Percentiles rank a stretch among this genome's conserved stretches.
phyloP scores from a whole-genome alignment of 2,888 invertebrate species.

The Pollenia griseotomentosa region DNA sequence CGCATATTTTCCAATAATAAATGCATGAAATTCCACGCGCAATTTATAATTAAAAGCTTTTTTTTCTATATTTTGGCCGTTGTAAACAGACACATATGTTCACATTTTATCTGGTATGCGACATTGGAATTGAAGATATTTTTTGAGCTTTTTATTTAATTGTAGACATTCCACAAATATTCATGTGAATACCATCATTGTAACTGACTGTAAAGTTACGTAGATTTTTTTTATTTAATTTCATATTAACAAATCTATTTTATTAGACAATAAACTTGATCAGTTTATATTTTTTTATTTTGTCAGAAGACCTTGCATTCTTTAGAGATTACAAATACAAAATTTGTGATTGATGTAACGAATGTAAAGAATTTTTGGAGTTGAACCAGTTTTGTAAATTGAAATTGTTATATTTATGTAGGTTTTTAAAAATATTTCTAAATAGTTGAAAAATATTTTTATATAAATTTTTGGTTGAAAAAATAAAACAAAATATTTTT shows the following conservation, averaged over 20 bases:
- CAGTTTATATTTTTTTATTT: slow-evolving; percentile 30
- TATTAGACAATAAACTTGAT: slow-evolving; percentile 50
- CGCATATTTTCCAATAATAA: too few relatives aligned
- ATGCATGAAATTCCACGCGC: too few relatives aligned
- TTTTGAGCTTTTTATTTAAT: slow-evolving; percentile 16
- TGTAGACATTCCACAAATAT: slow-evolving; percentile 22
- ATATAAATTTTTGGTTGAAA: too few relatives aligned
- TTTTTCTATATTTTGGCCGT: neutral
- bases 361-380: neutral
- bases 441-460: too few relatives aligned
- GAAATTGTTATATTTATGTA: too few relatives aligned
- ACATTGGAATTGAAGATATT: slow-evolving; percentile 58
- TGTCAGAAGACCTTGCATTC: slow-evolving; percentile 62
- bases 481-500: too few relatives aligned
- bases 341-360: slow-evolving; percentile 8
- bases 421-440: too few relatives aligned
- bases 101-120: slow-evolving; percentile 50
- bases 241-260: slow-evolving; percentile 51
- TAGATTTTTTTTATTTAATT: slow-evolving; percentile 9
- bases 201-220: slow-evolving; percentile 29
- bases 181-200: neutral
- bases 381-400: too few relatives aligned
- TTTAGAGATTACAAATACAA: slow-evolving; percentile 37
- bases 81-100: too few relatives aligned
- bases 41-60: slow-evolving; percentile 47